Base-by-base conservation (phyloP, 2,888 invertebrate genomes). In the Habrosyne pyritoides region DNA sequence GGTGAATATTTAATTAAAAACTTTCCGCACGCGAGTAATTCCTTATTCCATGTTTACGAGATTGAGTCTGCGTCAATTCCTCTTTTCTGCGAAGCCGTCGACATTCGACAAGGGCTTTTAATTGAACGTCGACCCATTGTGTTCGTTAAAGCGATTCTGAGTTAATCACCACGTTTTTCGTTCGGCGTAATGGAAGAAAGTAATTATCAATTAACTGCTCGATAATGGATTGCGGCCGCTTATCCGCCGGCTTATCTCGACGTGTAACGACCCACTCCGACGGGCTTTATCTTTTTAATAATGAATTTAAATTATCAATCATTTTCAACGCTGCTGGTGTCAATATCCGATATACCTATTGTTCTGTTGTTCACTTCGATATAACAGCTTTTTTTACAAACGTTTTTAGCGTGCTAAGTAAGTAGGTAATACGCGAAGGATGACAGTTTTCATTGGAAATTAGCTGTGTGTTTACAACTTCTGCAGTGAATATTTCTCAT, bases 1-100 rank as follows among this genome's bases (percentile, higher is more conserved):
- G 84, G 84, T 89, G 89, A 89, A 89, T 90, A 89, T 90, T 90
- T 91, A 90, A 91, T 90, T 91, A 89, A 91, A 90, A 91, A 90
- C 83, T 91, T 89, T 87, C 84, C 84, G 86, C 89, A 89, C 87
- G 89, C 91, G 87, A 89, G 88, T 84, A 86, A 88, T 89, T 87
- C 83, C 88, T 91, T 90, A 89, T 88, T 89, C 87, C 89, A 87
- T 87, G 89, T 89, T 89, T 89, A 90, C 87, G 83, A 85, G 87
- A 89, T 90, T 86, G 88, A 88, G 88, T 87, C 85, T 83, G 87
- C 83, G 82, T 82, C 86, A 86, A 86, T 83, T 86, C 82, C 85
- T 83, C 83, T 86, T 81, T 86, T 84, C 85, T 79, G 83, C 81
- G 85, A 86, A 87, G 80, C 82, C 81, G 84, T 84, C 84, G 84